Evolutionary conservation across 2,888 invertebrate genomes (phyloP).

Genomic region (Gryllus longicercus): DNA sequence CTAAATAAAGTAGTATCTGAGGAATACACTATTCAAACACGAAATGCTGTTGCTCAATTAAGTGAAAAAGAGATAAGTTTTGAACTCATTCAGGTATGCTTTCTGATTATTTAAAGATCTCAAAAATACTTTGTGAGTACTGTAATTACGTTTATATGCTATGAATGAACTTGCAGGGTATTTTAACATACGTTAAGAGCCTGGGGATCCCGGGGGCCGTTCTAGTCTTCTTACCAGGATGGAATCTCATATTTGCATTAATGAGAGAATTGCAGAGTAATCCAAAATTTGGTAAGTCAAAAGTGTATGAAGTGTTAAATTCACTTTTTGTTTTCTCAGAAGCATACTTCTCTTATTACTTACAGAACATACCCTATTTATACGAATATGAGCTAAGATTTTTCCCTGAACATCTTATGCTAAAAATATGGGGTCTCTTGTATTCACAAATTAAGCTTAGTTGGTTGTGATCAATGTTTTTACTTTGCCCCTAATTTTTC

Average conservation of each 20-base stretch:
- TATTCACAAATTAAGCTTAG: no score
- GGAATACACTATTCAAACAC: conserved; percentile 54
- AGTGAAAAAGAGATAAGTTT: conserved; percentile 91
- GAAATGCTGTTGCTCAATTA: conserved; percentile 66
- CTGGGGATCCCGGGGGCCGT: conserved; percentile 77
- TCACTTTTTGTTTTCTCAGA: no score
- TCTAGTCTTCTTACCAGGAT: conserved; percentile 90
- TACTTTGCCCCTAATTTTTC: no score
- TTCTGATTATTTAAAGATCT: no score
- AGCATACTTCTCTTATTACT: no score
- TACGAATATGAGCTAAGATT: no score
- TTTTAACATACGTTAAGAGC: conserved; percentile 59
- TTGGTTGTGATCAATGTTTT: no score
- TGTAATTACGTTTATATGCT: background rate
- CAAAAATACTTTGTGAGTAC: background rate
- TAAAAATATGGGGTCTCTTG: no score
- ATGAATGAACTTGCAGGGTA: conserved; percentile 47
- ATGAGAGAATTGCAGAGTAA: conserved; percentile 80
- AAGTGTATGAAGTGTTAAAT: no score
- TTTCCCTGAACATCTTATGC: no score
- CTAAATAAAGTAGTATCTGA: conserved; percentile 60
- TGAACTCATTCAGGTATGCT: conserved; percentile 73
- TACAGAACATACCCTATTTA: no score
- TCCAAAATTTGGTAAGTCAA: conserved; percentile 62
- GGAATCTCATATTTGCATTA: conserved; percentile 93